A percentile compares a stretch with the other conserved stretches of the same genome.
Evolutionary conservation across 2,797 vertebrate species (phyloP).

Genomic region (Sandelia bainsii): DNA sequence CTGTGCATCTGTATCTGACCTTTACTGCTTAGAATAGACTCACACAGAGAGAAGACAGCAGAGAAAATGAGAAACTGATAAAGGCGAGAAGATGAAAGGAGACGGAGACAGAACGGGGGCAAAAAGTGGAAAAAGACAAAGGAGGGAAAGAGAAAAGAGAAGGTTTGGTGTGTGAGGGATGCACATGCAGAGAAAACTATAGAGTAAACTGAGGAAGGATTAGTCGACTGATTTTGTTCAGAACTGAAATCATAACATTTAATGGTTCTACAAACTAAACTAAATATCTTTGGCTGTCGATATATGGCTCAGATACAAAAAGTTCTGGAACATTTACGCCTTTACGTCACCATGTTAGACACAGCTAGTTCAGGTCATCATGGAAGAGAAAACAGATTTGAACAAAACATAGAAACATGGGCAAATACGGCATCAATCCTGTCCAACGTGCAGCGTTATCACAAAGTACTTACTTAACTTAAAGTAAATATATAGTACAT

Average conservation of each 20-base stretch:
- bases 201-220: neutral
- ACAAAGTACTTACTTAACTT: no score
- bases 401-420: no score
- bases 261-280: neutral
- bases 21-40: slow-evolving; percentile 77
- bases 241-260: neutral
- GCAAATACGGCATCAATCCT: no score
- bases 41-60: slow-evolving; percentile 40
- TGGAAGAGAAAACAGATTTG: no score
- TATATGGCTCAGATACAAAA: neutral
- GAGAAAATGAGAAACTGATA: slow-evolving; percentile 35
- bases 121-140: neutral
- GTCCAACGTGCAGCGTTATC: no score
- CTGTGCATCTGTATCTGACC: slow-evolving; percentile 82
- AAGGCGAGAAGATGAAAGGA: slow-evolving; percentile 15
- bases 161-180: neutral
- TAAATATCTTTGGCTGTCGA: neutral
- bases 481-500: no score
- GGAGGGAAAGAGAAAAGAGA: slow-evolving; percentile 2
- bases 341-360: neutral
- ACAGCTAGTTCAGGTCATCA: no score
- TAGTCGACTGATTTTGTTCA: no score
- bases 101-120: neutral
- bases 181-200: neutral
- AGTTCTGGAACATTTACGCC: neutral